Evolutionary conservation across 2,888 invertebrate species (phyloP).

Genomic region (Caenorhabditis sp.): DNA sequence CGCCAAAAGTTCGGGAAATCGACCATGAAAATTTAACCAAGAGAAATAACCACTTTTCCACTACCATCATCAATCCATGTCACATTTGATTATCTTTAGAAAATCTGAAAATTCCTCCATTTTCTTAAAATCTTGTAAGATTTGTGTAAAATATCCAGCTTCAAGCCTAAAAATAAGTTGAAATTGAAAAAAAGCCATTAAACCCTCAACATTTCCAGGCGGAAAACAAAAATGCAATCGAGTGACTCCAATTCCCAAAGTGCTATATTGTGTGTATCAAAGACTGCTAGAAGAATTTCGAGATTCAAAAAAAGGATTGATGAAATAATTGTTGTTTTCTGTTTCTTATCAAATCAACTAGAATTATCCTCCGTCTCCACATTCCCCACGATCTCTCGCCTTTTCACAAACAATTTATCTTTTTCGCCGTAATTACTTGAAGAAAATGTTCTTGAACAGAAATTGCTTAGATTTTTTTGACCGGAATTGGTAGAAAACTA

Average conservation of each 20-base stretch:
- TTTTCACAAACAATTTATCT: conserved; percentile 3
- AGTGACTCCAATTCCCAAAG: conserved; percentile 30
- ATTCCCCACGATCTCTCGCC: background rate
- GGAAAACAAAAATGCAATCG: conserved; percentile 9
- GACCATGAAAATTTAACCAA: too few species aligned
- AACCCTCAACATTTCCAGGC: background rate
- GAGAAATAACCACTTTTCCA: too few species aligned
- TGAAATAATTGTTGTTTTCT: background rate
- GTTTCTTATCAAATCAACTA: background rate
- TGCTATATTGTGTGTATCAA: conserved; percentile 28
- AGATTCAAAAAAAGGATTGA: background rate
- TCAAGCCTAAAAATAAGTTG: too few species aligned
- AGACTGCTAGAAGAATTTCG: conserved; percentile 28
- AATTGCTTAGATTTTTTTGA: background rate
- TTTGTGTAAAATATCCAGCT: too few species aligned
- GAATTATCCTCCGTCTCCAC: background rate
- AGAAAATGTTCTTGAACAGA: background rate
- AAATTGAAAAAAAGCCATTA: too few species aligned
- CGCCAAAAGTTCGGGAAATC: too few species aligned
- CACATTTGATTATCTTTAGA: too few species aligned
- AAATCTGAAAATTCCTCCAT: too few species aligned
- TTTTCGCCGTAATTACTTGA: background rate
- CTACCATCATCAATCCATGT: too few species aligned
- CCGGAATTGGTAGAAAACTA: background rate
- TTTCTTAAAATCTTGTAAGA: too few species aligned